Conservation (phyloP, 2,797 vertebrate species). For the Peromyscus eremicus region DNA sequence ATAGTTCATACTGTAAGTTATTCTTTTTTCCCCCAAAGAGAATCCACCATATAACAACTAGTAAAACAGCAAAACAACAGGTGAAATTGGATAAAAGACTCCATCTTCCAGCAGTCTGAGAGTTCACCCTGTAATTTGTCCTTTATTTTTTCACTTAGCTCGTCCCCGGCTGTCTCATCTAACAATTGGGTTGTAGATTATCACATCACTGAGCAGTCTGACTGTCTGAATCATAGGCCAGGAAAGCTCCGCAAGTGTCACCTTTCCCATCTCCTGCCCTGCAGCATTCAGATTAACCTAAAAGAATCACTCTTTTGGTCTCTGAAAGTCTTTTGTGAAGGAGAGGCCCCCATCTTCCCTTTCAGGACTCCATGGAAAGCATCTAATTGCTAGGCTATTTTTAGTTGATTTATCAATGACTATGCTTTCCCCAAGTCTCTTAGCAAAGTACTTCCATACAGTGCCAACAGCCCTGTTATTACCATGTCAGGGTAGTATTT, state of each 20-base stretch:
- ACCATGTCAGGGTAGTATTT: background rate
- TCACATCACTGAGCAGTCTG: conserved; percentile 63
- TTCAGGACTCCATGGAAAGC: conserved; percentile 33
- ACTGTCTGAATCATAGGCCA: conserved; percentile 62
- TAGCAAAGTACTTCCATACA: background rate
- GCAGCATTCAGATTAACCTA: conserved; percentile 26
- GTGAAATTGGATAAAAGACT: conserved; percentile 80
- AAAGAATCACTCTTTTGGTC: conserved; percentile 48
- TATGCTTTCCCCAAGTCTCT: conserved; percentile 46
- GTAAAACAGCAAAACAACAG: conserved; percentile 74
- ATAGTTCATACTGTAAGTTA: conserved; percentile 61
- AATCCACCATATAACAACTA: conserved; percentile 65
- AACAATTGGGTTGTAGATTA: conserved; percentile 71
- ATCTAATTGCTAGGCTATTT: conserved; percentile 65
- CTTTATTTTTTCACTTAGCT: conserved; percentile 66
- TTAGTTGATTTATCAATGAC: conserved; percentile 62
- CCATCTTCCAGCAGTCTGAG: conserved; percentile 54
- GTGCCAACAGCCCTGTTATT: conserved; percentile 19
- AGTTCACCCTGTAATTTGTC: conserved; percentile 78
- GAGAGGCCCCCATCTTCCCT: conserved; percentile 29
- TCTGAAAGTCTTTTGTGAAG: conserved; percentile 55
- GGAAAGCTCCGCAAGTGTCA: background rate
- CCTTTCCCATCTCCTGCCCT: conserved; percentile 31
- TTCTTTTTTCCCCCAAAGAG: conserved; percentile 52
- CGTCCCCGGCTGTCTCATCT: conserved; percentile 44